Conservation (phyloP, 2,888 invertebrate genomes). For the Trissolcus japonicus region DNA sequence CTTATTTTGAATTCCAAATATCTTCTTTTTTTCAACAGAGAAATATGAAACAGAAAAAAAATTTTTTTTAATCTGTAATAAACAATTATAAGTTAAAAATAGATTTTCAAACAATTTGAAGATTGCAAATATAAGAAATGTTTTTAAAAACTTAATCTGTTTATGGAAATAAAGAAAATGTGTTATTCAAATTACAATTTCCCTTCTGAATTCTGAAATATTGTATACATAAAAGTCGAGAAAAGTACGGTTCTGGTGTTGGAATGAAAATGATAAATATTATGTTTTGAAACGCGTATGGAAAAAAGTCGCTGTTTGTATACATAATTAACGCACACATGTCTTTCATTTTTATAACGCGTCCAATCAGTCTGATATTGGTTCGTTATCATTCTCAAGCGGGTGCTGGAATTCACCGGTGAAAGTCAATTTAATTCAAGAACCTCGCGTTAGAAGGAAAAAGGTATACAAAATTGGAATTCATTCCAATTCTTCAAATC, state of each 20-base stretch:
- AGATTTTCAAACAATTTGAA: no score
- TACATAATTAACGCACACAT: conserved; percentile 12
- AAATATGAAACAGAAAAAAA: no score
- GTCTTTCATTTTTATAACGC: not conserved
- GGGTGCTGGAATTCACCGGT: conserved; percentile 22
- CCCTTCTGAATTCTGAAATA: not conserved
- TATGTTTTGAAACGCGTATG: not conserved
- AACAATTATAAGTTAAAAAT: no score
- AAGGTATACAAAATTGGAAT: no score
- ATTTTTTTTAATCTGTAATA: no score
- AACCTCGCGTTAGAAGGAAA: conserved; percentile 1
- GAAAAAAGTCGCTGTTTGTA: conserved; percentile 18
- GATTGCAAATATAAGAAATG: no score
- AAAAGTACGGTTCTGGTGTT: not conserved
- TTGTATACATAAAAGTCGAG: not conserved
- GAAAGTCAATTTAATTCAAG: conserved; percentile 19
- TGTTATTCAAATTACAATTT: not conserved
- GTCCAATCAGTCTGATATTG: conserved; percentile 10
- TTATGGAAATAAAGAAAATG: no score
- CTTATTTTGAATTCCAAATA: no score
- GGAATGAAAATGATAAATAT: not conserved
- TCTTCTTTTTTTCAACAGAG: no score
- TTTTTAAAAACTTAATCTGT: no score
- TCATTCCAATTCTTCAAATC: no score
- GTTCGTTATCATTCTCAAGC: conserved; percentile 19